phyloP scores from a whole-genome alignment of 2,113 vertebrate genomes.

The Microcebus lehilahytsara region DNA sequence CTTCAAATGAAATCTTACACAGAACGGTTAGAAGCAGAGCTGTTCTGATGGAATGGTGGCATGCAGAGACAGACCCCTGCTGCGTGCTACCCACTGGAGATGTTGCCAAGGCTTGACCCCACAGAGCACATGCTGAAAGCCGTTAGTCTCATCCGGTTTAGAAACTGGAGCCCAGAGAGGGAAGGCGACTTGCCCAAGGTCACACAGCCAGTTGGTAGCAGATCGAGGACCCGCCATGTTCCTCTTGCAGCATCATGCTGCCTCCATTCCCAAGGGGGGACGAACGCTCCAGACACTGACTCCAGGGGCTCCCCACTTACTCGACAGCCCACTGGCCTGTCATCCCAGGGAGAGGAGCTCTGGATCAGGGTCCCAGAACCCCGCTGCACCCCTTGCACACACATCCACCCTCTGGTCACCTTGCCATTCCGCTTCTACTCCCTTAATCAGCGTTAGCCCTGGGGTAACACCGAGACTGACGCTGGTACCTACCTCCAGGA shows the following conservation, averaged over 20 bases:
- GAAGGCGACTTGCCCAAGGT: accelerated
- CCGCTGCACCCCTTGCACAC: accelerated
- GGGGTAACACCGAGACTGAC: neutral
- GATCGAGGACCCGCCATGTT: accelerated
- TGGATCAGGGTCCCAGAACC: neutral
- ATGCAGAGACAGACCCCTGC: neutral
- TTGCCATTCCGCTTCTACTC: accelerated
- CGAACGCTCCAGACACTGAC: accelerated
- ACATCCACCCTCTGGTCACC: accelerated
- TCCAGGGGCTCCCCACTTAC: accelerated
- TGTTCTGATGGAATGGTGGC: neutral
- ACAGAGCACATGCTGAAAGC: neutral
- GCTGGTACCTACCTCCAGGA: too few species aligned
- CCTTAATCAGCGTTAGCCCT: neutral
- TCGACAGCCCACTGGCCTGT: accelerated
- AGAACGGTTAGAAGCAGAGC: neutral
- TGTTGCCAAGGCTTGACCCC: accelerated
- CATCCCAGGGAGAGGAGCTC: accelerated
- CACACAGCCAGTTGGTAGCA: neutral
- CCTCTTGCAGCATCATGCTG: accelerated
- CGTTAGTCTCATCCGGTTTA: neutral
- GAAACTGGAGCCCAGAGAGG: neutral
- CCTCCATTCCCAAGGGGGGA: neutral
- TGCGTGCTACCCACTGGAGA: accelerated
- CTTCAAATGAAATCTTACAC: neutral